Evolutionary conservation across 2,888 invertebrate species (phyloP).

Genomic region (Shargacucullia verbasci): DNA sequence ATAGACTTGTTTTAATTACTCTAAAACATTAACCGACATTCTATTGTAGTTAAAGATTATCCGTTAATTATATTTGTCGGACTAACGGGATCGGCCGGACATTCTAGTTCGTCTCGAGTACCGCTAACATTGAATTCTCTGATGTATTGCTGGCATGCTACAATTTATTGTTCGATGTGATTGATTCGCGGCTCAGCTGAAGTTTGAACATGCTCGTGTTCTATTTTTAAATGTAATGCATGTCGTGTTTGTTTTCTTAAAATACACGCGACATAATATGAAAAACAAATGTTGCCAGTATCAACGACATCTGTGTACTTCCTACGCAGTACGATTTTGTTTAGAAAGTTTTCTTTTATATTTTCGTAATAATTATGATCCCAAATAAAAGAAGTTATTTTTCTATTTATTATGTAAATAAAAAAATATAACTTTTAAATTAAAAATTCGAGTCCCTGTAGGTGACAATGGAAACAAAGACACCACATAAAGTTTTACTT

Average conservation of each 20-base stretch:
- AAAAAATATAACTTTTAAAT: no score
- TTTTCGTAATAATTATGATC: no score
- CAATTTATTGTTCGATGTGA: conserved; percentile 42
- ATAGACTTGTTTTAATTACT: conserved; percentile 38
- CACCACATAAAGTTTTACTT: conserved; percentile 18
- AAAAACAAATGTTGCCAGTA: conserved; percentile 8
- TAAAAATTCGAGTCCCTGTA: no score
- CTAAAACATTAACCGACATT: conserved; percentile 52
- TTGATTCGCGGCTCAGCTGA: conserved; percentile 27
- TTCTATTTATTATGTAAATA: no score
- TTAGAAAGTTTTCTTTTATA: no score
- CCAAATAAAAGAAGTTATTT: no score
- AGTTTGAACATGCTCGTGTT: conserved; percentile 29
- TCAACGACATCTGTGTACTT: conserved; percentile 3
- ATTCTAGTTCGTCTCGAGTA: conserved; percentile 81
- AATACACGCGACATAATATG: conserved; percentile 4
- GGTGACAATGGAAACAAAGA: no score
- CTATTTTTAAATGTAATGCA: conserved; percentile 22
- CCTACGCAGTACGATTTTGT: no score
- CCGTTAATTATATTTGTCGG: conserved; percentile 79
- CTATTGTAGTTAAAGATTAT: conserved; percentile 64
- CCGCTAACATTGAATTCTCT: conserved; percentile 80
- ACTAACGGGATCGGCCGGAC: conserved; percentile 81
- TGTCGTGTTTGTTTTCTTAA: conserved; percentile 14
- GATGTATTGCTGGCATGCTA: conserved; percentile 55